A percentile compares a stretch with the other conserved stretches of the same genome.
Conservation (phyloP, 2,113 vertebrate species). For the Progne subis region DNA sequence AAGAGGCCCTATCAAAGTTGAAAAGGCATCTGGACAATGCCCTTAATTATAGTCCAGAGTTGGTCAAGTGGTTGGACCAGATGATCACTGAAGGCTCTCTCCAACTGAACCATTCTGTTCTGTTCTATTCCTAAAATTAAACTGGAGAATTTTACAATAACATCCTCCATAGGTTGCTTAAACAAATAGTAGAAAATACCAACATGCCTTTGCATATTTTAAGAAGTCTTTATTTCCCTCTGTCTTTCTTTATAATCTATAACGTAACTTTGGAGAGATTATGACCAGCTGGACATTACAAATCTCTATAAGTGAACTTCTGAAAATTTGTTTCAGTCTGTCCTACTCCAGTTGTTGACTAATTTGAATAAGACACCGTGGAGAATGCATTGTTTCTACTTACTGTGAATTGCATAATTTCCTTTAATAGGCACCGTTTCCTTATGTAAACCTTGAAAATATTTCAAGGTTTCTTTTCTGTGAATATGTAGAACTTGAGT, state of each 20-base stretch:
- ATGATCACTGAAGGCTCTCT: rapidly evolving
- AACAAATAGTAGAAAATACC: background rate
- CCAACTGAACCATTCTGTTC: background rate
- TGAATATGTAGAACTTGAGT: background rate
- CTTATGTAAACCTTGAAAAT: background rate
- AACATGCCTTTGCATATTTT: background rate
- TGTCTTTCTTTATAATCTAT: background rate
- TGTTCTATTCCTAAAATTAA: background rate
- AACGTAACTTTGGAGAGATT: background rate
- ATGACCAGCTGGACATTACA: background rate
- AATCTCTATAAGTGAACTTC: background rate
- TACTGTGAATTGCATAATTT: background rate
- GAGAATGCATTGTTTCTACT: background rate
- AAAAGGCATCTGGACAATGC: background rate
- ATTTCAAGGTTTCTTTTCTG: background rate
- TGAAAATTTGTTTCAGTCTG: constrained; percentile 11
- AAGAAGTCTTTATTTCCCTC: background rate
- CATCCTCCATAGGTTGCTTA: background rate
- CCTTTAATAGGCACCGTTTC: background rate
- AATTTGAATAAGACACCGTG: background rate
- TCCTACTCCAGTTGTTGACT: background rate
- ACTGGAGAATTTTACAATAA: background rate
- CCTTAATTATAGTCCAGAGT: background rate
- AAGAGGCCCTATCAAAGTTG: background rate
- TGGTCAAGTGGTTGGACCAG: background rate